Conservation (phyloP, 2,888 invertebrate species). For the Ditula angustiorana region DNA sequence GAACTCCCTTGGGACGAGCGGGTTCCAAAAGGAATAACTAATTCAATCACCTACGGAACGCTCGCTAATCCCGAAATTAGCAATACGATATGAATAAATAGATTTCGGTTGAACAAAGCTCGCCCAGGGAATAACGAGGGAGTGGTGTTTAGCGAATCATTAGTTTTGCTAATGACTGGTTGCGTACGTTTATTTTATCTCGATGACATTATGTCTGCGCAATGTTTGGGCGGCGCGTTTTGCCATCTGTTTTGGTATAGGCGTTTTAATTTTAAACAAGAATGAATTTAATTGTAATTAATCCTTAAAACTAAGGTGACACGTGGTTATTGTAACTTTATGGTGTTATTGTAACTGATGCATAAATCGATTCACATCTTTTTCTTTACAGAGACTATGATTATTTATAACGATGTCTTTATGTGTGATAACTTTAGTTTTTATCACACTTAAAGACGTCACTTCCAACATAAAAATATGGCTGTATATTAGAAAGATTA, state of each 20-base stretch:
- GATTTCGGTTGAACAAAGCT: constrained; percentile 77
- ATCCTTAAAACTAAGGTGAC: no score
- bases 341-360: no score
- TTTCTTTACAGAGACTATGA: no score
- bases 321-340: no score
- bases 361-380: no score
- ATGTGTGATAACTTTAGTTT: no score
- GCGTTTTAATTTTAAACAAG: constrained; percentile 9
- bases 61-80: constrained; percentile 81
- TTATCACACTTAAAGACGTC: no score
- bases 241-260: constrained; percentile 16
- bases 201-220: constrained; percentile 22
- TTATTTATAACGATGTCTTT: no score
- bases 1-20: constrained; percentile 60
- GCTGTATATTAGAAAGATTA: no score
- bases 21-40: constrained; percentile 81
- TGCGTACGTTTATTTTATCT: constrained; percentile 52
- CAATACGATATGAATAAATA: constrained; percentile 85
- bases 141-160: constrained; percentile 71
- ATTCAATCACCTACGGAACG: constrained; percentile 83
- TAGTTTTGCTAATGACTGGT: constrained; percentile 74
- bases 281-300: no score
- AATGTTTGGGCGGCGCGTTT: constrained; percentile 15
- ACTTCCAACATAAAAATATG: no score
- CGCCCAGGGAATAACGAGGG: constrained; percentile 66